Conservation (phyloP, 2,797 vertebrate species). For the Myotis pilosus region DNA sequence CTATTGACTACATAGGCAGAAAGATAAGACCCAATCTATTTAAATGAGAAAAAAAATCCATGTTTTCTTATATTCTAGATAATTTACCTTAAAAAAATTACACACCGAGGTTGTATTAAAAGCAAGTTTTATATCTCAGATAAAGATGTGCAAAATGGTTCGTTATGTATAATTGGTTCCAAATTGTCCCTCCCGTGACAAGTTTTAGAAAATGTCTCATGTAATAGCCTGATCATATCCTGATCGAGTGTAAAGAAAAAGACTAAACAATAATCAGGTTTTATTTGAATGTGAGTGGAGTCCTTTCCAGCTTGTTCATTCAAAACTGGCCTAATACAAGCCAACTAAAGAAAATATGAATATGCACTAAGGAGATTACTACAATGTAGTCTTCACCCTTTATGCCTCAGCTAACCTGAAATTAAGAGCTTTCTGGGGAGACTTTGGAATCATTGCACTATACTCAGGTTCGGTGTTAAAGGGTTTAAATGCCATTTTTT, state of each 20-base stretch:
- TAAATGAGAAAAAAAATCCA: slow-evolving; percentile 36
- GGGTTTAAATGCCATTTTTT: neutral
- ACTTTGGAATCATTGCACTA: neutral
- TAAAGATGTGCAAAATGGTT: slow-evolving; percentile 4
- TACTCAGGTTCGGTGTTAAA: neutral
- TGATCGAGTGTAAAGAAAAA: neutral
- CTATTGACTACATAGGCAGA: neutral
- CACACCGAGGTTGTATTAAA: neutral
- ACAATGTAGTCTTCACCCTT: neutral
- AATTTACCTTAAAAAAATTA: slow-evolving; percentile 52
- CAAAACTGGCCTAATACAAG: neutral
- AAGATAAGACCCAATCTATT: neutral
- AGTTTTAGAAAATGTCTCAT: neutral
- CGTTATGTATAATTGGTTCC: slow-evolving; percentile 33
- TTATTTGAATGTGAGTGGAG: slow-evolving; percentile 24
- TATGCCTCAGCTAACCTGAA: neutral
- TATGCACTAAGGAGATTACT: neutral
- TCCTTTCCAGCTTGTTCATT: slow-evolving; percentile 17
- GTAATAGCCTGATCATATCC: slow-evolving; percentile 33
- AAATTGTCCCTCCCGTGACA: neutral
- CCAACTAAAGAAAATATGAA: neutral
- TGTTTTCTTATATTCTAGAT: slow-evolving; percentile 37
- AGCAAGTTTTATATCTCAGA: slow-evolving; percentile 46
- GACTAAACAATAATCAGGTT: neutral
- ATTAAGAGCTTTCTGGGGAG: neutral